These are phyloP conservation scores for Euplexia lucipara DNA, from an alignment of 2,888 invertebrate genomes.

Conservation along the genomic window DNA sequence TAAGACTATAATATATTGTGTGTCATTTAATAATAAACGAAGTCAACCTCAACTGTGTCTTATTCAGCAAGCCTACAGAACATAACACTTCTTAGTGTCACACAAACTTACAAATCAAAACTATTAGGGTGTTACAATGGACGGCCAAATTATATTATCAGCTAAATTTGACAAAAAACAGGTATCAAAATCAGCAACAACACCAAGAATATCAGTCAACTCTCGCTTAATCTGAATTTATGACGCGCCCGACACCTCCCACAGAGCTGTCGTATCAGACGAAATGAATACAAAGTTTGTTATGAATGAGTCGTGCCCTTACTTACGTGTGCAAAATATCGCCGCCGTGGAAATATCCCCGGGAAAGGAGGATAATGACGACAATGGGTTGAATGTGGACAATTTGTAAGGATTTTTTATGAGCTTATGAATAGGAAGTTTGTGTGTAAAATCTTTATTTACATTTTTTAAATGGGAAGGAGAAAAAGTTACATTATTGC, in stretches of 20 bases:
- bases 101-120: too few relatives aligned
- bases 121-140: too few relatives aligned
- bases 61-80: too few relatives aligned
- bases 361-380: slow-evolving; percentile 27
- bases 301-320: slow-evolving; percentile 69
- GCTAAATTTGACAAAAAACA: neutral
- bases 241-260: slow-evolving; percentile 70
- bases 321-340: slow-evolving; percentile 45
- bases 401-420: slow-evolving; percentile 58
- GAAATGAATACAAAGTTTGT: slow-evolving; percentile 76
- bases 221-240: slow-evolving; percentile 75
- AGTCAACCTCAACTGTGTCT: too few relatives aligned
- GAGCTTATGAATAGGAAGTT: slow-evolving; percentile 28
- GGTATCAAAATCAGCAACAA: slow-evolving; percentile 35
- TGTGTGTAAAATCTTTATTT: slow-evolving; percentile 17
- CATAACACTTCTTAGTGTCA: too few relatives aligned
- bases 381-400: slow-evolving; percentile 52
- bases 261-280: slow-evolving; percentile 63
- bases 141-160: neutral
- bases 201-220: slow-evolving; percentile 29
- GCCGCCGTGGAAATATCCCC: slow-evolving; percentile 43
- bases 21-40: too few relatives aligned
- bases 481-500: neutral
- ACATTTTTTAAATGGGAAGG: neutral
- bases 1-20: too few relatives aligned